Base-by-base conservation (phyloP, 1,140 invertebrate genomes). In the Cylas formicarius region DNA sequence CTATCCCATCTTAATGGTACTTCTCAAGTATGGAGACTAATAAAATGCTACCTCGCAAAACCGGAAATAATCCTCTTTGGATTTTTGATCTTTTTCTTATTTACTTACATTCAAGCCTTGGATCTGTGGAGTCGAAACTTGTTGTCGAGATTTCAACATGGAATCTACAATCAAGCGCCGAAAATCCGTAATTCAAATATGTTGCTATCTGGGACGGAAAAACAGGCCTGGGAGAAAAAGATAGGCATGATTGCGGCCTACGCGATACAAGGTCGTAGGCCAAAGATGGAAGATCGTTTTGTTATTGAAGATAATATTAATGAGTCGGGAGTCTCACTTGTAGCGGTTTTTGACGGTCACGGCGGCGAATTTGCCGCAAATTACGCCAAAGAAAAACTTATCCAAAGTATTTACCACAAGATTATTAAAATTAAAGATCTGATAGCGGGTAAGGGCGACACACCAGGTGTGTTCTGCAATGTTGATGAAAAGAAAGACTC, bases 341-440 rank as follows among this genome's bases (percentile, higher is more conserved):
- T 89, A 72, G 90, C 89, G 24, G 80, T 95, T 39, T 95, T 94
- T 67, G 91, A 96, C 73, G 92, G 91, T 1, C 92, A 96, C 68
- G 92, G 91, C 38, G 92, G 91, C 34, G 86, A 93, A 69, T 91
- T 92, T 75, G 89, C 90, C 36, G 90, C 89, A 9, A 86, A 93
- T 58, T 93, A 87, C 72, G 87, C 86, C 13, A 81, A 82, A 61
- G 84, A 88, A 54, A 80, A 86, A 48, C 70, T 90, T 9, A 77
- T 90, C 45, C 78, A 81, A 57, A 85, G 78, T 61, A 71, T 92
- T 24, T 80, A 76, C 53, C 78, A 80, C 58, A 84, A 83, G 68
- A 73, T 89, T 17, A 69, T 80, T 16, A 78, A 83, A 61, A 67
- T 84, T 20, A 80, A 80, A 67, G 75, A 80, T 53, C 66, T 84